Conservation (phyloP, 2,888 invertebrate genomes). For the Dynastes grantii region DNA sequence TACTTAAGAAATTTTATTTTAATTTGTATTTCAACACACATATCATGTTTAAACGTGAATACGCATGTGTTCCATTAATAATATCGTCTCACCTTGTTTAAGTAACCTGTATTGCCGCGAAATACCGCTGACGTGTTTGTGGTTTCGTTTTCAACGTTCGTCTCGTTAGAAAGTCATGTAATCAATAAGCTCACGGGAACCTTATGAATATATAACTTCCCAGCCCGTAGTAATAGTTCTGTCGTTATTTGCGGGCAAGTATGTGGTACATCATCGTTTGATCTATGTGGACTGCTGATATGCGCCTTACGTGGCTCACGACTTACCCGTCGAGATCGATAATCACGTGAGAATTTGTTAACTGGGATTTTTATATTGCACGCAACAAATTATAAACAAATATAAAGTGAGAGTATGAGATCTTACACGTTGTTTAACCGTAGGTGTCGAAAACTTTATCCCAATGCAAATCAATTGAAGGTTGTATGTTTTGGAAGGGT, state of each 20-base stretch:
- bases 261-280: conserved; percentile 9
- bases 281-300: neutral
- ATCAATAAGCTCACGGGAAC: conserved; percentile 22
- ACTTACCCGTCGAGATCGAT: neutral
- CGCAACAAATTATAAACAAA: neutral
- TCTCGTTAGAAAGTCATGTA: conserved; percentile 21
- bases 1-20: no score
- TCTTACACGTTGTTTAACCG: no score
- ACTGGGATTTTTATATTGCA: neutral
- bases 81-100: no score
- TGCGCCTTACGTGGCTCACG: conserved; percentile 9
- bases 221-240: neutral
- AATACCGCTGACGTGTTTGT: conserved; percentile 12
- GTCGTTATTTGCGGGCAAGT: conserved; percentile 2
- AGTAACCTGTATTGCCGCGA: no score
- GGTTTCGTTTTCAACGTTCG: conserved; percentile 5
- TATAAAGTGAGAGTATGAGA: no score
- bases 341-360: conserved; percentile 25
- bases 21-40: no score
- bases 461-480: no score
- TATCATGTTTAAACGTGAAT: no score
- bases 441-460: no score
- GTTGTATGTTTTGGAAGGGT: no score
- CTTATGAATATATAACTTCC: conserved; percentile 33
- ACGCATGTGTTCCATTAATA: no score